phyloP scores from a whole-genome alignment of 2,797 vertebrate genomes.

The Mormyrus proboscirostris region DNA sequence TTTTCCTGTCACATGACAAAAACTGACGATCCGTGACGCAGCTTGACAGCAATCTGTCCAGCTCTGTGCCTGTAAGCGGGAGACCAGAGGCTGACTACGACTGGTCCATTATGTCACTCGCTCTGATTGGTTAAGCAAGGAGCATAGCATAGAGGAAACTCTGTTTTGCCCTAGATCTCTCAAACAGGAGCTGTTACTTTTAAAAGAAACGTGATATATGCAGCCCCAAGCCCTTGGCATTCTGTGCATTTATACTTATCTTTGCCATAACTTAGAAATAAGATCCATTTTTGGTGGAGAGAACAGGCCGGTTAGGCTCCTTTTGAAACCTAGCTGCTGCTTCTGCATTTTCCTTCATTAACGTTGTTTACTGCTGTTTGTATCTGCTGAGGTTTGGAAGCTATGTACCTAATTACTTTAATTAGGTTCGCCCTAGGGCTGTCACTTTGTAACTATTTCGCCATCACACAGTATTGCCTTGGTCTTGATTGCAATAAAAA shows the following conservation, averaged over 20 bases:
- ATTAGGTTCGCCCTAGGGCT: not conserved
- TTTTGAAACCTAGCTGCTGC: not conserved
- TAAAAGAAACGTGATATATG: not conserved
- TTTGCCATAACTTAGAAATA: not conserved
- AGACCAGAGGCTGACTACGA: not conserved
- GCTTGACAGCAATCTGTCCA: not conserved
- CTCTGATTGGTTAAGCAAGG: not conserved
- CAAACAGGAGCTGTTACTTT: not conserved
- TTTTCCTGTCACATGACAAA: not conserved
- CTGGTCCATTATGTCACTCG: not conserved
- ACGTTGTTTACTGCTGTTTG: not conserved
- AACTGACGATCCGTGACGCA: not conserved
- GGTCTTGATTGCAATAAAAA: not conserved
- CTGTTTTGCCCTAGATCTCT: not conserved
- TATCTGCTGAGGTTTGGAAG: not conserved
- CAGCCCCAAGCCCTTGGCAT: not conserved
- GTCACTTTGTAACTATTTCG: not conserved
- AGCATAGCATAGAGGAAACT: not conserved
- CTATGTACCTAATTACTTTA: slow-evolving; percentile 7
- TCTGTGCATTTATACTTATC: not conserved
- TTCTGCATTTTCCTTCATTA: not conserved
- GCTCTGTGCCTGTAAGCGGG: not conserved
- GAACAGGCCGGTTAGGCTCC: not conserved
- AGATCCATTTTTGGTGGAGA: not conserved
- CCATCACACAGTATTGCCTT: not conserved